Percentiles rank a stretch among this genome's conserved stretches.
Conservation (phyloP, 1,140 invertebrate genomes). For the Cephus cinctus region DNA sequence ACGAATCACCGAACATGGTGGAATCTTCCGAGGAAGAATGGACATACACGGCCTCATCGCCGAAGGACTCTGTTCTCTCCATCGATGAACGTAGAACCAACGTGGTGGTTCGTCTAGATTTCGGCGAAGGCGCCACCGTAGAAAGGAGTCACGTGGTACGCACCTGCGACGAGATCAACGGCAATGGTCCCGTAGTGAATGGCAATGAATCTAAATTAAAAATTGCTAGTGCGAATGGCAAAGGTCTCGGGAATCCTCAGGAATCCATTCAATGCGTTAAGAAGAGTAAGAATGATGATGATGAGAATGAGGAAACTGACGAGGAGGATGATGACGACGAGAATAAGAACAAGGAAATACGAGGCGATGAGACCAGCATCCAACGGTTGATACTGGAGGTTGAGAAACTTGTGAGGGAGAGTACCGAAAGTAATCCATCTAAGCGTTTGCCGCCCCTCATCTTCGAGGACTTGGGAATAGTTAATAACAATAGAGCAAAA, state of each 20-base stretch:
- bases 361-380: constrained; percentile 56
- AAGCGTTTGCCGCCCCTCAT: constrained; percentile 57
- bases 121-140: constrained; percentile 31
- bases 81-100: constrained; percentile 28
- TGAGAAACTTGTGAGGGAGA: constrained; percentile 66
- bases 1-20: constrained; percentile 33
- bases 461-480: constrained; percentile 52
- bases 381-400: constrained; percentile 68
- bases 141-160: constrained; percentile 12
- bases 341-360: constrained; percentile 49
- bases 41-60: constrained; percentile 61
- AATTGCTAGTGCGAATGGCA: too few relatives aligned
- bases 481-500: constrained; percentile 58
- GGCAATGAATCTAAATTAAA: too few relatives aligned
- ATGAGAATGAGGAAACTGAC: constrained; percentile 11
- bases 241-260: too few relatives aligned
- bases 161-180: constrained; percentile 9
- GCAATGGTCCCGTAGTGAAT: constrained; percentile 4
- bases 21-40: constrained; percentile 73
- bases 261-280: constrained; percentile 2
- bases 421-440: constrained; percentile 44
- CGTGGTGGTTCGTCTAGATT: constrained; percentile 37
- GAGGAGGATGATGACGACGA: constrained; percentile 41
- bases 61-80: not conserved
- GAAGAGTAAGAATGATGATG: constrained; percentile 4